These are phyloP conservation scores for Molossus alvarezi DNA, from an alignment of 2,797 vertebrate species.

Conservation along the genomic window DNA sequence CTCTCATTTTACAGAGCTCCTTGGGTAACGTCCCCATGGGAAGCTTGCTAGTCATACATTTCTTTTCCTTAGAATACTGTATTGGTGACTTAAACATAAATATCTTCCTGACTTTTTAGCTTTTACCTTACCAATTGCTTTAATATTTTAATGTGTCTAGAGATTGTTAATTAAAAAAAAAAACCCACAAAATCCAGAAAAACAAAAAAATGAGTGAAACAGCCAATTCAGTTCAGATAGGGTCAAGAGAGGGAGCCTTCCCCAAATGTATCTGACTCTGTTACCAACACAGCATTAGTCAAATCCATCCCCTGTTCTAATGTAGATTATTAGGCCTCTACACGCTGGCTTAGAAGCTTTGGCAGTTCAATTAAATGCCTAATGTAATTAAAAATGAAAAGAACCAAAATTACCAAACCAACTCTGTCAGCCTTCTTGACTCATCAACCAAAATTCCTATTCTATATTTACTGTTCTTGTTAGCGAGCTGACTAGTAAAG, in stretches of 20 bases:
- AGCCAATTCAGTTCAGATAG: constrained; percentile 23
- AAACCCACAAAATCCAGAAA: too few relatives aligned
- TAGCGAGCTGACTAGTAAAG: constrained; percentile 1
- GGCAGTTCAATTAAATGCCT: background rate
- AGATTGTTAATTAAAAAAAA: background rate
- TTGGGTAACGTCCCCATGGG: background rate
- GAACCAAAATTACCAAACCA: background rate
- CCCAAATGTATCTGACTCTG: background rate
- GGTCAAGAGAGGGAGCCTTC: background rate
- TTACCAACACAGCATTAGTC: background rate
- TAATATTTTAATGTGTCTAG: background rate
- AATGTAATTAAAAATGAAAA: background rate
- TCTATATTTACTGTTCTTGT: constrained; percentile 56
- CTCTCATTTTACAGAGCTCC: background rate
- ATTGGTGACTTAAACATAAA: background rate
- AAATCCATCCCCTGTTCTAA: background rate
- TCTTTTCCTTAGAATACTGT: background rate
- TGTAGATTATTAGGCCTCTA: background rate
- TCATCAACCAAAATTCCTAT: constrained; percentile 26
- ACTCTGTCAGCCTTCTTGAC: background rate
- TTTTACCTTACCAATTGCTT: background rate
- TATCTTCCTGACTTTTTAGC: background rate
- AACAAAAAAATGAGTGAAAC: background rate
- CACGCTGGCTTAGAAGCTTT: background rate
- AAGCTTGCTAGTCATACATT: background rate